Base-by-base conservation (phyloP, 2,888 invertebrate species). In the Bibio marci region DNA sequence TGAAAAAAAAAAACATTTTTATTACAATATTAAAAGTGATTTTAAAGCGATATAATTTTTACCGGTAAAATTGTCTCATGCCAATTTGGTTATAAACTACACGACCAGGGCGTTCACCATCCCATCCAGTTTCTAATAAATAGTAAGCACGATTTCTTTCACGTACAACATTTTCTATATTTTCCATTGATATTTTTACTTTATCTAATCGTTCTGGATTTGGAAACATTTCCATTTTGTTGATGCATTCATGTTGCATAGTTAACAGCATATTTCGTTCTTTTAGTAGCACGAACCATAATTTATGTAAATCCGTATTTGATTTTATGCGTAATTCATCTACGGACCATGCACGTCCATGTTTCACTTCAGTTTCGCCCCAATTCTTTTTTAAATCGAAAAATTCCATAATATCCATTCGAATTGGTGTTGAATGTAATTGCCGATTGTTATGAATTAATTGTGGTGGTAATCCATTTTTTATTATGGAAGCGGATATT, bases 251-350 rank as follows among this genome's bases (percentile, higher is more conserved):
- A 44, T 86, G 73, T 62, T 94, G 87, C 95, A 97, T 94, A 2
- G 97, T 95, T 45, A 88, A 62, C 14, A 98, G 66, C 95, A 97
- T 95, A 59, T 99, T 98, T 39, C 80, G 71, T 63, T 99, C 98
- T 64, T 97, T 99, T 38, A 95, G 62, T 41, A 98, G 64, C 13
- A 73, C 54, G 53, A 70, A 94, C 97, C 98, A 98, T 42, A 98
- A 64, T 65, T 97, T 94, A 58, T 98, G 98, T 41, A 98, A 69
- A 62, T 98, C 98, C 37, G 76, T 67, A 57, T 94, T 97, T 35
- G 90, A 90, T 62, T 97, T 98, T 35, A 95, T 73, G 52, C 98
- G 69, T 15, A 98, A 64, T 59, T 98, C 98, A 46, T 92, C 92
- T 40, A 68, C 59, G 43, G 65, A 77, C 95, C 95, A 97, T 4